phyloP scores from a whole-genome alignment of 2,888 invertebrate genomes.

The Sinodicranocentrus sp. region DNA sequence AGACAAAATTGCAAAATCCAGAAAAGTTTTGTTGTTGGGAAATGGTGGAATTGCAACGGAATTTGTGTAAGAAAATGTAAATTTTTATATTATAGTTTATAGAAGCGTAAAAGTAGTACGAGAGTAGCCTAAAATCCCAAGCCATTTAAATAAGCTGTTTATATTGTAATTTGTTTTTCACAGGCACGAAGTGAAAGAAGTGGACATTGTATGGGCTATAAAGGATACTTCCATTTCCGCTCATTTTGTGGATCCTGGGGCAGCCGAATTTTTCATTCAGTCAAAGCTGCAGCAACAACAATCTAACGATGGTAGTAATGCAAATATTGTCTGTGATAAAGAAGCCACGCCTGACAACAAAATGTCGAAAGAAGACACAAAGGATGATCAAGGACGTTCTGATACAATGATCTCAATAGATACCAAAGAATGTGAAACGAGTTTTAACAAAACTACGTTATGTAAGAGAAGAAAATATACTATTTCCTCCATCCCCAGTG shows the following conservation, averaged over 20 bases:
- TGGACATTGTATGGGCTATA: slow-evolving; percentile 95
- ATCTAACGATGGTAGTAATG: too few species aligned
- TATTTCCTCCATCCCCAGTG: slow-evolving; percentile 71
- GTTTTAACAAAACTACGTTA: slow-evolving; percentile 7
- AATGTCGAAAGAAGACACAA: too few species aligned
- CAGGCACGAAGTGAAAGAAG: slow-evolving; percentile 88
- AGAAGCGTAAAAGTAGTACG: too few species aligned
- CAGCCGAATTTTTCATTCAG: slow-evolving; percentile 93
- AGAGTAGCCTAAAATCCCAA: too few species aligned
- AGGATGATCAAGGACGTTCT: too few species aligned
- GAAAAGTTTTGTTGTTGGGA: slow-evolving; percentile 90
- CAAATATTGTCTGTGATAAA: too few species aligned
- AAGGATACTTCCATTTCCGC: slow-evolving; percentile 95
- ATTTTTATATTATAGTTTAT: too few species aligned
- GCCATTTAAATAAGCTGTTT: slow-evolving; percentile 9
- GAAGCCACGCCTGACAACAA: too few species aligned
- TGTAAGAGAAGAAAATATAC: slow-evolving; percentile 79
- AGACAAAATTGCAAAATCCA: slow-evolving; percentile 84
- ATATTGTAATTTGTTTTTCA: slow-evolving; percentile 42
- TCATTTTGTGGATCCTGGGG: slow-evolving; percentile 97
- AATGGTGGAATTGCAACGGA: slow-evolving; percentile 99
- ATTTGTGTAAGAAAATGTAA: slow-evolving; percentile 85
- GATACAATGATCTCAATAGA: too few species aligned
- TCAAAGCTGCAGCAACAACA: too few species aligned
- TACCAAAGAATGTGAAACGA: too few species aligned